Percentiles rank a stretch among this genome's conserved stretches.
phyloP scores from a whole-genome alignment of 2,888 invertebrate genomes.

The Callosobruchus maculatus region DNA sequence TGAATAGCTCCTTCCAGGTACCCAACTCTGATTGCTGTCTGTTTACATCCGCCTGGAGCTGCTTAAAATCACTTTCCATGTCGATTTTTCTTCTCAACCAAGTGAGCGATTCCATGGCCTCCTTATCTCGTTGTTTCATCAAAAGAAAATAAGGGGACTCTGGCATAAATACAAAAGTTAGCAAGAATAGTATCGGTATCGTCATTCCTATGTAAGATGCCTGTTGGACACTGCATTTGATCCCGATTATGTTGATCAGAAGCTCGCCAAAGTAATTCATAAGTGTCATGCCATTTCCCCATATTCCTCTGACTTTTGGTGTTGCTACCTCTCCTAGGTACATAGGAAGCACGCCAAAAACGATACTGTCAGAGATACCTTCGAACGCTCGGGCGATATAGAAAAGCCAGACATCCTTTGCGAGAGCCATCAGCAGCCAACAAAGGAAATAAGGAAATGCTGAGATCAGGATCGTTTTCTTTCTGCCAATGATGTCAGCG shows the following conservation, averaged over 20 bases:
- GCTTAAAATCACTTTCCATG: constrained; percentile 29
- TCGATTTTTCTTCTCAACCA: constrained; percentile 28
- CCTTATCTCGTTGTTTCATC: constrained; percentile 28
- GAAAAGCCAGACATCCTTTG: constrained; percentile 33
- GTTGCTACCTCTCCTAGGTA: constrained; percentile 33
- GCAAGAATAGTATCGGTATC: constrained; percentile 56
- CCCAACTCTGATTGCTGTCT: constrained; percentile 40
- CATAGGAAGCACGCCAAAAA: constrained; percentile 32
- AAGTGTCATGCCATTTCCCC: constrained; percentile 34
- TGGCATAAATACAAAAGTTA: constrained; percentile 59
- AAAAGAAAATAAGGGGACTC: constrained; percentile 48
- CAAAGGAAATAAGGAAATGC: constrained; percentile 32
- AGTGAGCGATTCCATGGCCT: constrained; percentile 30
- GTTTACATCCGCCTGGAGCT: constrained; percentile 31
- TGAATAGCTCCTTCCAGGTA: constrained; percentile 35
- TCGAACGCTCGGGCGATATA: constrained; percentile 35
- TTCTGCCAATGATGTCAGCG: constrained; percentile 37
- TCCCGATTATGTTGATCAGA: constrained; percentile 51
- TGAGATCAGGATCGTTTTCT: constrained; percentile 31
- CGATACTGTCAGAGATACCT: constrained; percentile 33
- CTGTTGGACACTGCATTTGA: constrained; percentile 48
- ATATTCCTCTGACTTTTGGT: constrained; percentile 35
- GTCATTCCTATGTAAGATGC: constrained; percentile 56
- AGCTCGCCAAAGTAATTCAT: constrained; percentile 33
- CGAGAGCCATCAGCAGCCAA: constrained; percentile 29